These are phyloP conservation scores for Sebastes melanostomus DNA, from an alignment of 2,797 vertebrate species.

Conservation along the genomic window DNA sequence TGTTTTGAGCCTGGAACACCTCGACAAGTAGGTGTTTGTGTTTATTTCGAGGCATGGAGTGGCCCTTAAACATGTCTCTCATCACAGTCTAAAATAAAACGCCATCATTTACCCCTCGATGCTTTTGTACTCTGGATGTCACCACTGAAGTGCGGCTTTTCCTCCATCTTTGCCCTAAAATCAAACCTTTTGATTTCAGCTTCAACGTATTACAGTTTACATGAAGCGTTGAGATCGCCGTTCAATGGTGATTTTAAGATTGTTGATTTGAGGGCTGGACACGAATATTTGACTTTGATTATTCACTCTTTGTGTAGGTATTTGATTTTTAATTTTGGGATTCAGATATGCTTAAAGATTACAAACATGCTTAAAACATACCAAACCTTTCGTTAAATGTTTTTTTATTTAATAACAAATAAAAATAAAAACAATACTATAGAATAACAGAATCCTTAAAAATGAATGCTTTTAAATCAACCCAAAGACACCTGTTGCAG, in stretches of 20 bases:
- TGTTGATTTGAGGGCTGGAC: rapidly evolving
- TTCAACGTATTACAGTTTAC: background rate
- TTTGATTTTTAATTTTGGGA: background rate
- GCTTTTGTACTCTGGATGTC: slow-evolving; percentile 43
- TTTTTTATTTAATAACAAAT: rapidly evolving
- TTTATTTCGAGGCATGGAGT: slow-evolving; percentile 60
- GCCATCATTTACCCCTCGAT: slow-evolving; percentile 33
- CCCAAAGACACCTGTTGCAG: too few species aligned
- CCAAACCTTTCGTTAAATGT: too few species aligned
- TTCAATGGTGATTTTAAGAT: too few species aligned
- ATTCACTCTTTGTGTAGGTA: background rate
- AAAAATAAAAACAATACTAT: too few species aligned
- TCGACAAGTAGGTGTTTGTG: slow-evolving; percentile 62
- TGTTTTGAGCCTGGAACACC: slow-evolving; percentile 50
- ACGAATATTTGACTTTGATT: too few species aligned
- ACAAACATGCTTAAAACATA: background rate
- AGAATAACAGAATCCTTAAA: too few species aligned
- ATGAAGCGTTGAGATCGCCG: background rate
- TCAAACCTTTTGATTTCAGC: background rate
- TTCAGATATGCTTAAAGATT: background rate
- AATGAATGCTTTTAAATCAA: too few species aligned
- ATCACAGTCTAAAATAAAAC: slow-evolving; percentile 51
- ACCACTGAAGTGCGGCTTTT: slow-evolving; percentile 24
- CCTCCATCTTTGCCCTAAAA: slow-evolving; percentile 26
- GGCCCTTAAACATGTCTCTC: slow-evolving; percentile 49